Conservation (phyloP, 2,888 invertebrate species). For the Hyposoter dolosus region DNA sequence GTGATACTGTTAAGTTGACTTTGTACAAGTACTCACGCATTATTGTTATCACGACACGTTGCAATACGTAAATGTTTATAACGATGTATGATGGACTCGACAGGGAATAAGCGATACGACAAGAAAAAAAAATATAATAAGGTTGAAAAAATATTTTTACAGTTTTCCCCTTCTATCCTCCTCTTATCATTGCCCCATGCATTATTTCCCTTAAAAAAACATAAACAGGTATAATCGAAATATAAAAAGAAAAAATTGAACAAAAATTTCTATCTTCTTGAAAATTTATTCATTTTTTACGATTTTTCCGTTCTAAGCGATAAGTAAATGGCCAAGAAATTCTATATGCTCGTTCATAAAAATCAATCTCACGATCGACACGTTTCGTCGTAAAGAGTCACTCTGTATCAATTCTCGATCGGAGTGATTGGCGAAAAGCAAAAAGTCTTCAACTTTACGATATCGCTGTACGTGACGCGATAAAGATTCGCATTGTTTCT, state of each 20-base stretch:
- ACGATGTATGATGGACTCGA: conserved; percentile 74
- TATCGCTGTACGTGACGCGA: conserved; percentile 67
- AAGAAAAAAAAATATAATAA: conserved; percentile 73
- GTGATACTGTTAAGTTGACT: conserved; percentile 77
- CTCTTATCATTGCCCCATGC: neutral
- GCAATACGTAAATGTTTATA: conserved; percentile 79
- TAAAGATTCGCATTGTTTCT: conserved; percentile 44
- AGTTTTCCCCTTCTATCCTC: neutral
- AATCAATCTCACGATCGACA: neutral
- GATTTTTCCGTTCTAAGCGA: neutral
- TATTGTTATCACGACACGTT: conserved; percentile 78
- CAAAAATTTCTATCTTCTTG: too few species aligned
- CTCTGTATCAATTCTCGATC: neutral
- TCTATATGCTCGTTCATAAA: neutral
- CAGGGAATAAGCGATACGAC: conserved; percentile 58
- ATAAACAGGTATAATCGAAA: too few species aligned
- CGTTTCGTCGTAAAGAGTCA: neutral
- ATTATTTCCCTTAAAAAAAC: neutral
- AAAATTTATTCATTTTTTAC: too few species aligned
- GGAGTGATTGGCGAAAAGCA: conserved; percentile 24
- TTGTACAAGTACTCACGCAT: conserved; percentile 78
- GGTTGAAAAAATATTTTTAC: conserved; percentile 71
- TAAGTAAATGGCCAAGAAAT: neutral
- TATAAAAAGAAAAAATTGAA: too few species aligned
- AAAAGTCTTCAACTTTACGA: conserved; percentile 13